A percentile compares a stretch with the other conserved stretches of the same genome.
Conservation (phyloP, 2,113 vertebrate species). For the Alaudala cheleensis region DNA sequence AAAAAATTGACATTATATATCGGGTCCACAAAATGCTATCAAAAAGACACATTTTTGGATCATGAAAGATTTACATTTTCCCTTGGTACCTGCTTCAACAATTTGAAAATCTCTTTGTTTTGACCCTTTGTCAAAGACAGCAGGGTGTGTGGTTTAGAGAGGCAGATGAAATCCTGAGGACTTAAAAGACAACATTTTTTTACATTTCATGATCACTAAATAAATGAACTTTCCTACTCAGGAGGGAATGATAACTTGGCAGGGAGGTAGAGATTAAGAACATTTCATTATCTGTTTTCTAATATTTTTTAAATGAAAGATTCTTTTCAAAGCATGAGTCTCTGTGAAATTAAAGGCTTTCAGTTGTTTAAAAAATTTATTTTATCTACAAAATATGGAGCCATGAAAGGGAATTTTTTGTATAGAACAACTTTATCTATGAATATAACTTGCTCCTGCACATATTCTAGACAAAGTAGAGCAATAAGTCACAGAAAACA, state of each 20-base stretch:
- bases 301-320: background rate
- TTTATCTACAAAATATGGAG: background rate
- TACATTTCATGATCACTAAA: background rate
- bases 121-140: background rate
- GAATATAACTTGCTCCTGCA: background rate
- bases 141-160: background rate
- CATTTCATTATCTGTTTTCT: background rate
- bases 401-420: background rate
- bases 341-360: background rate
- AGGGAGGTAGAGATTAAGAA: background rate
- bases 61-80: background rate
- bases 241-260: slow-evolving; percentile 16
- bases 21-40: background rate
- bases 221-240: slow-evolving; percentile 25
- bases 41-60: background rate
- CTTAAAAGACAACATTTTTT: slow-evolving; percentile 23
- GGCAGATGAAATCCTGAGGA: background rate
- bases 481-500: background rate
- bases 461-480: background rate
- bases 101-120: background rate
- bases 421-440: background rate
- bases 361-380: background rate
- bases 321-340: background rate
- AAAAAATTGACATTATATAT: background rate
- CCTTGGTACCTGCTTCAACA: background rate